Evolutionary conservation across 2,888 invertebrate genomes (phyloP), one percentile per base, ranked within the genome.

Genomic region (Drosophila picticornis): DNA sequence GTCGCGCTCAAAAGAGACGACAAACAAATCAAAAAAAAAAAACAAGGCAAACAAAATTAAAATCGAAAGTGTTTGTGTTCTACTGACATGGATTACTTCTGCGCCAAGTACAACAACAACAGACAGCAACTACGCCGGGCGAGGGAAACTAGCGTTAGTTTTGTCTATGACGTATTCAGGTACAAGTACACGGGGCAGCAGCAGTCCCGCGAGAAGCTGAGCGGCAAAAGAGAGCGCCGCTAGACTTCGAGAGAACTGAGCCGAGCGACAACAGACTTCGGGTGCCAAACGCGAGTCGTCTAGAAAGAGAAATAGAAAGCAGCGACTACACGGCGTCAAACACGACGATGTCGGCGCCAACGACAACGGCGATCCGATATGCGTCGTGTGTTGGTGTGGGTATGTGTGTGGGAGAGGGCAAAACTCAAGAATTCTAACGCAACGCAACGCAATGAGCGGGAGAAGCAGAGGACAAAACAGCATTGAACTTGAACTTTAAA

Each of bases 401-500:
- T 85, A 32, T 65, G 65, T 68, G 68, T 53, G 62, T 55, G 56
- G 58, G 16, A 25, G 61, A 77, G 80, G 78, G 83, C 74, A 61
- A 22, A 72, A 53, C 68, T 43, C 9, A 56, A 48, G 16, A 77
- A 77, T 85, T 85, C 86, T 90, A 90, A 80, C 74, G 66, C 88
- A 68, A 80, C 74, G 66, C 88, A 68, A 50, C 53, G 60, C 59
- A 74, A 61, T 52, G 76, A 60, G 57, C 40, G 70, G 43, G 32
- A 67, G 64, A 29, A 50, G 40, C 48, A 65, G 64, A 48, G 46
- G 51, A 38, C 64, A 67, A 43, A 57, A 46, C 48, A 58, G 80
- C 84, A 88, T 91, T 92, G 92, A 92, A 92, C 92, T 92, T 92
- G 92, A 93, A 92, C 91, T 92, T 92, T 83, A 84, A 83, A 88